A percentile compares a stretch with the other conserved stretches of the same genome.
Conservation (phyloP, 2,888 invertebrate genomes). For the Leptinotarsa haldemani region DNA sequence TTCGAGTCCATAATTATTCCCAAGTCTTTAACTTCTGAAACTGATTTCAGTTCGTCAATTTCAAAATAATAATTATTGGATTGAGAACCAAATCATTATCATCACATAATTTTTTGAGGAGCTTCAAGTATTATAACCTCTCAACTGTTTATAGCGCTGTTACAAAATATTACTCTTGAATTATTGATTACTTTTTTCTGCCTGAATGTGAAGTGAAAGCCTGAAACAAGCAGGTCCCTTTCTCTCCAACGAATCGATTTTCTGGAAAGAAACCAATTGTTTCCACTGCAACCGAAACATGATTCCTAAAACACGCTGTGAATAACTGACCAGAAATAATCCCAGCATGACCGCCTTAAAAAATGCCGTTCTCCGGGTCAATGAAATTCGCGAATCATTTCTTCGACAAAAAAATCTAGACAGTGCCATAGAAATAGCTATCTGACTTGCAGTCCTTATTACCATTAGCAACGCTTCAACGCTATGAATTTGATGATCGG, state of each 20-base stretch:
- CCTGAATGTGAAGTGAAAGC: background rate
- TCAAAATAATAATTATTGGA: too few relatives aligned
- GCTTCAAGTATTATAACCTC: too few relatives aligned
- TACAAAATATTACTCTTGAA: too few relatives aligned
- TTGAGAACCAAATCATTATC: too few relatives aligned
- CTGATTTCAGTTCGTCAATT: too few relatives aligned
- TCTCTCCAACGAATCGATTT: background rate
- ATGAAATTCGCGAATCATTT: slow-evolving; percentile 12
- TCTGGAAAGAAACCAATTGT: background rate
- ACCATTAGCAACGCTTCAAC: slow-evolving; percentile 16
- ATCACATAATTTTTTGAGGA: too few relatives aligned
- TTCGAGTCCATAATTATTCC: too few relatives aligned
- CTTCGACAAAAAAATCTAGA: slow-evolving; percentile 11
- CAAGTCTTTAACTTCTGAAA: too few relatives aligned
- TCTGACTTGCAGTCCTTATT: slow-evolving; percentile 15
- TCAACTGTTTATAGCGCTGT: too few relatives aligned
- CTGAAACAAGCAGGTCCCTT: background rate
- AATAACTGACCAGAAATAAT: slow-evolving; percentile 4
- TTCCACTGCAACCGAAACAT: background rate
- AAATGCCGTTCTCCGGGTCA: slow-evolving; percentile 20
- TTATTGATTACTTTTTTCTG: background rate
- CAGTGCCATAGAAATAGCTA: slow-evolving; percentile 13
- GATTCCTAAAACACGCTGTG: slow-evolving; percentile 2
- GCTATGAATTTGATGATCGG: slow-evolving; percentile 7
- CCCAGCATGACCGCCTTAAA: slow-evolving; percentile 16